Percentiles rank a stretch among this genome's conserved stretches.
Evolutionary conservation across 2,888 invertebrate genomes (phyloP).

Genomic region (Melanchra persicariae): DNA sequence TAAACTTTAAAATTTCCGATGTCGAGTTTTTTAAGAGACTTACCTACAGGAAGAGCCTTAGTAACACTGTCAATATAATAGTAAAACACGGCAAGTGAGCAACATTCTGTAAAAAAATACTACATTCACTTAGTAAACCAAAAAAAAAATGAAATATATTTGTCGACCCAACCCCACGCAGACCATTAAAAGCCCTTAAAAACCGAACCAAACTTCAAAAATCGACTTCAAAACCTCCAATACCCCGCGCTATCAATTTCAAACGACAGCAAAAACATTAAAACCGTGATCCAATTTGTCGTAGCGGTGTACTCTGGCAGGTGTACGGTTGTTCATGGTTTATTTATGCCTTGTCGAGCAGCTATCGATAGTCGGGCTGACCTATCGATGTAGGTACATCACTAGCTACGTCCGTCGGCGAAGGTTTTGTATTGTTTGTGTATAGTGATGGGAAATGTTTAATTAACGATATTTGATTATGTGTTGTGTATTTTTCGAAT

Average conservation of each 20-base stretch:
- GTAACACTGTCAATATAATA: not conserved
- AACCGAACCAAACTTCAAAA: conserved; percentile 7
- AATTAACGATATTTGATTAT: conserved; percentile 36
- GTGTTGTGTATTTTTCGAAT: not conserved
- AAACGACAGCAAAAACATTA: conserved; percentile 25
- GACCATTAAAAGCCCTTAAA: not conserved
- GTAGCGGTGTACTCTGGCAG: conserved; percentile 61
- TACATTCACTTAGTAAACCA: too few species aligned
- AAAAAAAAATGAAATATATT: not conserved
- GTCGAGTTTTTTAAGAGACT: too few species aligned
- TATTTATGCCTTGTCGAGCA: conserved; percentile 66
- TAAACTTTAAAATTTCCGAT: too few species aligned
- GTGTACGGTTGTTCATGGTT: conserved; percentile 68
- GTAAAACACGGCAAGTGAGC: not conserved
- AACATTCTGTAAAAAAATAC: not conserved
- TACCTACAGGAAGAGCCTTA: not conserved
- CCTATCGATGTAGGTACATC: conserved; percentile 60
- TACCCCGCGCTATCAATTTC: conserved; percentile 31
- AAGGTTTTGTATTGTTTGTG: conserved; percentile 51
- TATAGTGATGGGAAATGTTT: conserved; percentile 42
- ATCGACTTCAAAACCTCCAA: conserved; percentile 5
- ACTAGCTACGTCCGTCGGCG: conserved; percentile 45
- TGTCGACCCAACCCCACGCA: not conserved
- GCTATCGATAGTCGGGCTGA: conserved; percentile 62
- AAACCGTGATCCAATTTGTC: conserved; percentile 54